Evolutionary conservation across 2,797 vertebrate species (phyloP).

Genomic region (Antrozous pallidus): DNA sequence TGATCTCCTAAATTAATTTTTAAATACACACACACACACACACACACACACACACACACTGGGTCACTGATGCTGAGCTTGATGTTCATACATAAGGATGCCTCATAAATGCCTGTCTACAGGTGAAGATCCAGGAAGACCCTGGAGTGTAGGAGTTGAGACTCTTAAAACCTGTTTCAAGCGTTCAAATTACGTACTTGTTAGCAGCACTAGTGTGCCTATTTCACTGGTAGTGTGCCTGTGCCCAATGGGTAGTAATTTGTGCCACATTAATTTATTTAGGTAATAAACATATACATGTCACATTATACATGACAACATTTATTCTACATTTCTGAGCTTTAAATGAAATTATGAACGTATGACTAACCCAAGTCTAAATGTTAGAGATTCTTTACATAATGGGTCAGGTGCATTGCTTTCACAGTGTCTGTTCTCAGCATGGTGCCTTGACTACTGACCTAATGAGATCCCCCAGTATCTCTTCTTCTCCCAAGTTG

Average conservation of each 20-base stretch:
- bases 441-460: not conserved
- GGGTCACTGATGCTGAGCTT: not conserved
- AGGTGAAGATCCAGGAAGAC: not conserved
- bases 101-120: not conserved
- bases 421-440: not conserved
- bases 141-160: not conserved
- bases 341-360: not conserved
- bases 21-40: not conserved
- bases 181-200: not conserved
- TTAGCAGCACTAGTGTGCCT: not conserved
- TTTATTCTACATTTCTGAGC: not conserved
- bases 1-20: not conserved
- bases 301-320: not conserved
- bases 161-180: not conserved
- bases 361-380: not conserved
- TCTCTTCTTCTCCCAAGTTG: not conserved
- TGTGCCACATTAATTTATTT: not conserved
- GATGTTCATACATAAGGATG: not conserved
- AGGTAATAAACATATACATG: not conserved
- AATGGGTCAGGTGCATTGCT: not conserved
- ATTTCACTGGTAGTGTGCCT: not conserved
- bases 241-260: not conserved
- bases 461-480: not conserved
- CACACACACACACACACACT: not conserved
- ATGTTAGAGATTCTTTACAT: not conserved